Percentiles rank a stretch among this genome's conserved stretches.
Evolutionary conservation across 2,888 invertebrate species (phyloP).

Genomic region (Tetramorium bicarinatum): DNA sequence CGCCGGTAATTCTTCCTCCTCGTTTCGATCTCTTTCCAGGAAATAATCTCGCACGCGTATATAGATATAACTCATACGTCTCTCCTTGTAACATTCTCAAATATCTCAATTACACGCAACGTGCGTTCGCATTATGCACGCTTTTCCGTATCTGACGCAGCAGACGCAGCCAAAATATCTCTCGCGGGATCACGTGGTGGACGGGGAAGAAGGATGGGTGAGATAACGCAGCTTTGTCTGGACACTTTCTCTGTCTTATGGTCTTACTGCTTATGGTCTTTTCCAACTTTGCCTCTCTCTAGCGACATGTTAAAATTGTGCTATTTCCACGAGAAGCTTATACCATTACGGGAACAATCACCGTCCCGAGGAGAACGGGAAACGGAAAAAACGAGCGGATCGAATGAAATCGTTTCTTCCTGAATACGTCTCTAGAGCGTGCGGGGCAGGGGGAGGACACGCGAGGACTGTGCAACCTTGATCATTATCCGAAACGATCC

Average conservation of each 20-base stretch:
- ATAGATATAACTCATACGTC: constrained; percentile 5
- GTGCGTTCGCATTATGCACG: constrained; percentile 4
- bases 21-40: background rate
- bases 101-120: constrained; percentile 16
- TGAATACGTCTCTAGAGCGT: background rate
- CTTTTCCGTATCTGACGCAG: constrained; percentile 35
- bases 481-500: constrained; percentile 44
- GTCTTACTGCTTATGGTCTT: background rate
- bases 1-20: constrained; percentile 1
- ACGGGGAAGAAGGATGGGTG: background rate
- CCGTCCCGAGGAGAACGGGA: background rate
- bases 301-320: constrained; percentile 28
- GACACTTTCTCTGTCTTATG: too few relatives aligned
- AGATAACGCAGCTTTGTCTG: constrained; percentile 30
- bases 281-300: background rate
- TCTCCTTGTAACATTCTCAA: background rate
- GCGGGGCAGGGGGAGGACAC: background rate
- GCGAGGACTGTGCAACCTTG: constrained; percentile 16
- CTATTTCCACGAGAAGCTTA: constrained; percentile 29
- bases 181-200: background rate
- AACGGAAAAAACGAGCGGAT: background rate
- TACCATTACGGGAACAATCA: constrained; percentile 33
- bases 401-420: constrained; percentile 14
- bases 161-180: constrained; percentile 36
- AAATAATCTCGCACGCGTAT: background rate